Conservation (phyloP, 35 echinoderm and acorn worm species). For the Chiridota heheva region DNA sequence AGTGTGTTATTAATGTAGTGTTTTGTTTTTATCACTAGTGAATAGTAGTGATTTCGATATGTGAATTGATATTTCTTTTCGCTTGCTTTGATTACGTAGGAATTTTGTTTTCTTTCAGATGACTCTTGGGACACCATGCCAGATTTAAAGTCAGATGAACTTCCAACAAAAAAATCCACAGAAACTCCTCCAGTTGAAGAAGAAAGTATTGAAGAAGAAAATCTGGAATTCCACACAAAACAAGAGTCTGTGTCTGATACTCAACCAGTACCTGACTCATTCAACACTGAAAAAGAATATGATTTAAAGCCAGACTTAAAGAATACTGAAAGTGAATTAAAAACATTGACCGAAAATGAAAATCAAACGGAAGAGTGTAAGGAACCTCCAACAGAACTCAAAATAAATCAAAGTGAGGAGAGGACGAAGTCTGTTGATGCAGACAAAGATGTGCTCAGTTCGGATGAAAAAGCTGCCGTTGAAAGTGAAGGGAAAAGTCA, state of each 20-base stretch:
- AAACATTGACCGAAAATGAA: background rate
- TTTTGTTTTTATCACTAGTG: background rate
- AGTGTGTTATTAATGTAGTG: too few species aligned
- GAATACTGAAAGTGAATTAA: background rate
- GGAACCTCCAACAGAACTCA: background rate
- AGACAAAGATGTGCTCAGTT: background rate
- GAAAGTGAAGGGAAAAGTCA: background rate
- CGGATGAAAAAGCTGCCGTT: background rate
- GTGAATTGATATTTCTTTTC: background rate
- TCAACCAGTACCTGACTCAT: background rate
- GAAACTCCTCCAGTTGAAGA: background rate
- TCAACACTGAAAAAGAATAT: background rate
- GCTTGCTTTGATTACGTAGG: background rate
- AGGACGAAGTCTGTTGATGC: background rate
- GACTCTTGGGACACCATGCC: constrained; percentile 80
- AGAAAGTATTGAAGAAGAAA: background rate
- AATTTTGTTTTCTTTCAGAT: constrained; percentile 19
- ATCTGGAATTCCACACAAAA: background rate
- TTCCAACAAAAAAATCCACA: constrained; percentile 3
- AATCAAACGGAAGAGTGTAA: background rate
- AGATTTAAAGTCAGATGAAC: too few species aligned
- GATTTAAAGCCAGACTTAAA: background rate
- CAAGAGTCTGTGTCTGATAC: background rate
- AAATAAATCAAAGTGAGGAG: background rate
- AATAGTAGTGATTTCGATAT: background rate